A percentile compares a stretch with the other conserved stretches of the same genome.
phyloP scores from a whole-genome alignment of 2,888 invertebrate genomes.

The Polymixis flavicincta region DNA sequence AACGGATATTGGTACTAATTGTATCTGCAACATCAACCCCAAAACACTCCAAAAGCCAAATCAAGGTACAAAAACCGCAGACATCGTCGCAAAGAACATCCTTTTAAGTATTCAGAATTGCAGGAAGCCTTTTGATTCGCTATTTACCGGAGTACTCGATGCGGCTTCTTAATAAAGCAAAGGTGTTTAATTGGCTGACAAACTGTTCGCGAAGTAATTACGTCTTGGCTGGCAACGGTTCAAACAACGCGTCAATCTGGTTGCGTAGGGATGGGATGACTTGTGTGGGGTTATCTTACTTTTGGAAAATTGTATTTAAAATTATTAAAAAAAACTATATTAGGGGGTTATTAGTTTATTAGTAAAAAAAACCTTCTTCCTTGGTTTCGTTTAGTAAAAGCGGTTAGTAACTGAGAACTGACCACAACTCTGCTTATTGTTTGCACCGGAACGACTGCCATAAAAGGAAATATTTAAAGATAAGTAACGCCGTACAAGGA shows the following conservation, averaged over 20 bases:
- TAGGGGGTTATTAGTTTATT: not conserved
- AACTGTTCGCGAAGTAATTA: slow-evolving; percentile 90
- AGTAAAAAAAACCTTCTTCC: not conserved
- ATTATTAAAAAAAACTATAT: accelerated
- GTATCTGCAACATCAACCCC: slow-evolving; percentile 3
- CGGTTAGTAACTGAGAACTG: too few species aligned
- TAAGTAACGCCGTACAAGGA: not conserved
- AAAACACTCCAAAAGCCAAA: slow-evolving; percentile 37
- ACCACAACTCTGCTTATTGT: not conserved
- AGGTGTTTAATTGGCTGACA: slow-evolving; percentile 91
- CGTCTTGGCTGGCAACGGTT: slow-evolving; percentile 84
- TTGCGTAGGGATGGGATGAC: slow-evolving; percentile 73
- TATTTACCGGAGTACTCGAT: slow-evolving; percentile 66
- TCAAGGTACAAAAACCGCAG: slow-evolving; percentile 56
- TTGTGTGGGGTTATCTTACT: not conserved
- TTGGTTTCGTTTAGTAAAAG: not conserved
- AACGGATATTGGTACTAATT: not conserved
- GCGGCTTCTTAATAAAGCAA: slow-evolving; percentile 90
- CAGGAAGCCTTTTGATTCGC: slow-evolving; percentile 73
- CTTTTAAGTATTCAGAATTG: slow-evolving; percentile 70
- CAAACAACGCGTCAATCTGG: slow-evolving; percentile 87
- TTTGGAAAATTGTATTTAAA: not conserved
- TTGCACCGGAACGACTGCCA: not conserved
- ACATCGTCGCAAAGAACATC: slow-evolving; percentile 46
- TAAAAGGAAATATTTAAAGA: not conserved